A percentile compares a stretch with the other conserved stretches of the same genome.
Conservation (phyloP, 92 coral and sea anemone genomes). For the Phymanthus crucifer region DNA sequence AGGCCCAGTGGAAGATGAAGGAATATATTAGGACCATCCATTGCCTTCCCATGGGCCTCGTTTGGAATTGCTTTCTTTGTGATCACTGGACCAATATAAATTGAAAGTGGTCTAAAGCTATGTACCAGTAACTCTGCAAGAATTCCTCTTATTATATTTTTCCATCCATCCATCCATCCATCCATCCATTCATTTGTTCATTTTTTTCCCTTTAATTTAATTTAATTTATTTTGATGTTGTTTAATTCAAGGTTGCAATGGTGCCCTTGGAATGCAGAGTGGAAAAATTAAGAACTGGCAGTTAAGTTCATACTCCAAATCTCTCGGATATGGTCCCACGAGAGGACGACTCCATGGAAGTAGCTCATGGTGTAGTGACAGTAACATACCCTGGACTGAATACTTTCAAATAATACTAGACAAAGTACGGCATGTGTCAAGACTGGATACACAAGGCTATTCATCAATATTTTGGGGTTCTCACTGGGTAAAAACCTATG, state of each 20-base stretch:
- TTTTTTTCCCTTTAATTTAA: too few relatives aligned
- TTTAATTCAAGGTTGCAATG: slow-evolving; percentile 37
- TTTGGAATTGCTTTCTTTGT: too few relatives aligned
- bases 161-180: too few relatives aligned
- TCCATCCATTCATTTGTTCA: too few relatives aligned
- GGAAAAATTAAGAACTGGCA: slow-evolving; percentile 35
- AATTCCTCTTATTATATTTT: too few relatives aligned
- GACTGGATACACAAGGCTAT: slow-evolving; percentile 56
- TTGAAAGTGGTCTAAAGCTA: too few relatives aligned
- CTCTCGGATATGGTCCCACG: slow-evolving; percentile 32
- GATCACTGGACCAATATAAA: too few relatives aligned
- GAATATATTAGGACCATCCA: too few relatives aligned
- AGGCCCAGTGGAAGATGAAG: too few relatives aligned
- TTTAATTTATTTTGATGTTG: background rate
- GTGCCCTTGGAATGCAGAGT: slow-evolving; percentile 51
- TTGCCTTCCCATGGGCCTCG: too few relatives aligned
- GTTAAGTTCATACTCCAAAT: slow-evolving; percentile 26
- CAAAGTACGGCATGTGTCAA: slow-evolving; percentile 56
- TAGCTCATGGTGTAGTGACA: slow-evolving; percentile 56
- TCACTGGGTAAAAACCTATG: slow-evolving; percentile 49
- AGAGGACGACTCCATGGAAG: slow-evolving; percentile 41
- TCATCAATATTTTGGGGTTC: background rate
- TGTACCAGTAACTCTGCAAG: too few relatives aligned
- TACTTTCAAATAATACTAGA: slow-evolving; percentile 56
- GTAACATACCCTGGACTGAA: slow-evolving; percentile 15